Base-by-base conservation (phyloP, 2,113 vertebrate species). In the Edolisoma coerulescens region DNA sequence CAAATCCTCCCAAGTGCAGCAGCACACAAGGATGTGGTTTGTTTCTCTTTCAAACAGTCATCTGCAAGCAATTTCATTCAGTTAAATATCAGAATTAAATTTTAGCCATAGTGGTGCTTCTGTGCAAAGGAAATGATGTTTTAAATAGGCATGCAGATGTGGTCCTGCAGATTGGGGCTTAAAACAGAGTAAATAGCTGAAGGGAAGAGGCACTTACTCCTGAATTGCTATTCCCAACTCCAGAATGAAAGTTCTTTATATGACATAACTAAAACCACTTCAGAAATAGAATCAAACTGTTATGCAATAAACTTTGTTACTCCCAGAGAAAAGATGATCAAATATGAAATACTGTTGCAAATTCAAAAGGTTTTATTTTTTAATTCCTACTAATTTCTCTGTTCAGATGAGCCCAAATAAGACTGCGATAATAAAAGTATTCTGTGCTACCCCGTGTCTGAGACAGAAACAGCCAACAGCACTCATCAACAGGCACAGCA, bases 31-130 rank as follows among this genome's bases (percentile, higher is more conserved):
- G 97, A 97, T 96, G 97, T 97, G 97, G 97, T 97, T 93, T 97
- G 78, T 87, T 91, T 97, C 79, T 32, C 80, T 90, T 97, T 97
- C 84, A 94, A 96, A 91, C 94, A 86, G 74, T 97, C 98, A 97
- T 98, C 97, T 97, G 97, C 97, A 98, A 98, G 97, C 96, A 97
- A 98, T 98, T 98, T 97, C 96, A 96, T 96, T 97, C 97, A 97
- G 94, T 98, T 98, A 98, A 97, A 98, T 95, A 97, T 97, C 95
- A 97, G 97, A 98, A 98, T 98, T 98, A 93, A 97, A 97, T 98
- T 98, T 98, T 95, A 96, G 95, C 93, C 73, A 71, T 96, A 95
- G 96, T 93, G 74, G 92, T 87, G 97, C 97, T 97, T 97, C 97
- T 98, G 97, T 98, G 97, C 96, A 87, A 92, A 97, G 97, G 98